Conservation (phyloP, 2,888 invertebrate genomes). For the Rhogogaster chlorosoma region DNA sequence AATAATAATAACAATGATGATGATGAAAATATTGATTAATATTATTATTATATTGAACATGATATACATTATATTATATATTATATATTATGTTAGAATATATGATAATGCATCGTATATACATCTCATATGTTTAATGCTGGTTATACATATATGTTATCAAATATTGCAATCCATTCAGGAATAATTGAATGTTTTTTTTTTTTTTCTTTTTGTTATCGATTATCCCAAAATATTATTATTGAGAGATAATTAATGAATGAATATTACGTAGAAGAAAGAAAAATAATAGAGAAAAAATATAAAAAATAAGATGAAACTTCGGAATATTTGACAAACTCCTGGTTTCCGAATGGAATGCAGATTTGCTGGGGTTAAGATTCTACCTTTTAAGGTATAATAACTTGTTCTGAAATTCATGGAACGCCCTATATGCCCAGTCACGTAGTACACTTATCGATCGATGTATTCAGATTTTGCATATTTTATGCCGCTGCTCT, state of each 20-base stretch:
- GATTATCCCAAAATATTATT: neutral
- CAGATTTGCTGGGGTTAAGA: conserved; percentile 3
- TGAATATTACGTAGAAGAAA: neutral
- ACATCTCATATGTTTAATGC: neutral
- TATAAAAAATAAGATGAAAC: too few relatives aligned
- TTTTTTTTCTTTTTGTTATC: neutral
- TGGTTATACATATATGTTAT: neutral
- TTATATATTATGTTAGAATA: neutral
- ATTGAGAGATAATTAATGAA: neutral
- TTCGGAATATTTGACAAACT: neutral
- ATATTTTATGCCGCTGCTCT: too few relatives aligned
- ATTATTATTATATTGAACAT: neutral
- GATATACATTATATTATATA: neutral
- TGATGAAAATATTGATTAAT: neutral
- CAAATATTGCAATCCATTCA: neutral
- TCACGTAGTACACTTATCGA: neutral
- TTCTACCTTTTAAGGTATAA: neutral
- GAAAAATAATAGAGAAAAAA: neutral
- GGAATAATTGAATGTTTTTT: neutral
- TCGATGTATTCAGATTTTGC: too few relatives aligned
- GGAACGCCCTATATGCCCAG: neutral
- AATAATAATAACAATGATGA: neutral
- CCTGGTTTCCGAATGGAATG: neutral
- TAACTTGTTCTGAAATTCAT: neutral
- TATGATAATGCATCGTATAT: neutral